Conservation (phyloP, 1,140 invertebrate genomes). For the Phocides pigmalion region DNA sequence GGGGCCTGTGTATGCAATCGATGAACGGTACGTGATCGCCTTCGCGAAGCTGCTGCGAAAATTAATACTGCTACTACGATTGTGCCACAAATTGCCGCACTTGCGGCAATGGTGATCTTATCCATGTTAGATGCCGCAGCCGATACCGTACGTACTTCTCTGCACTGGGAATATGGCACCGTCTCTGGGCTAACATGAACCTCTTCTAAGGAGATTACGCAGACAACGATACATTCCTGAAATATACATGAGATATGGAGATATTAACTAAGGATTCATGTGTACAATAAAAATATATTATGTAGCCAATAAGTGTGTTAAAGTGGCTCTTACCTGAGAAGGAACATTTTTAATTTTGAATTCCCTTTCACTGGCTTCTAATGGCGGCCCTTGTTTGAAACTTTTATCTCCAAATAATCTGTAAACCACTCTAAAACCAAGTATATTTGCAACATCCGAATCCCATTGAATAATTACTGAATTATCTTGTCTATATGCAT, state of each 20-base stretch:
- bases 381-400: constrained; percentile 94
- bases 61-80: constrained; percentile 94
- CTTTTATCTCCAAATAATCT: constrained; percentile 94
- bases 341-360: constrained; percentile 97
- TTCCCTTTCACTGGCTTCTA: constrained; percentile 94
- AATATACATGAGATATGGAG: constrained; percentile 32
- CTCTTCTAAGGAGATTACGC: constrained; percentile 95
- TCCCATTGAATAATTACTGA: constrained; percentile 96
- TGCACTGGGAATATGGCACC: constrained; percentile 93
- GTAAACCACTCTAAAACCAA: constrained; percentile 95
- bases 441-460: constrained; percentile 91
- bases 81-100: constrained; percentile 96
- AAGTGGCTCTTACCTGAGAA: constrained; percentile 85
- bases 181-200: constrained; percentile 92
- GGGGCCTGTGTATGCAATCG: constrained; percentile 88
- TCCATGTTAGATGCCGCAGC: constrained; percentile 94
- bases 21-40: constrained; percentile 89
- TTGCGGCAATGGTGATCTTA: constrained; percentile 96
- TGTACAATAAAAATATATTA: not conserved
- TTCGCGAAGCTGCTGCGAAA: constrained; percentile 92
- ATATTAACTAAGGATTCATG: not conserved
- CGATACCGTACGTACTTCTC: constrained; percentile 93
- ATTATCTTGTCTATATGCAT: constrained; percentile 93
- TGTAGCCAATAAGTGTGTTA: not conserved
- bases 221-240: constrained; percentile 96